A percentile compares a stretch with the other conserved stretches of the same genome.
Evolutionary conservation across 2,113 vertebrate genomes (phyloP).

Genomic region (Nymphicus hollandicus): DNA sequence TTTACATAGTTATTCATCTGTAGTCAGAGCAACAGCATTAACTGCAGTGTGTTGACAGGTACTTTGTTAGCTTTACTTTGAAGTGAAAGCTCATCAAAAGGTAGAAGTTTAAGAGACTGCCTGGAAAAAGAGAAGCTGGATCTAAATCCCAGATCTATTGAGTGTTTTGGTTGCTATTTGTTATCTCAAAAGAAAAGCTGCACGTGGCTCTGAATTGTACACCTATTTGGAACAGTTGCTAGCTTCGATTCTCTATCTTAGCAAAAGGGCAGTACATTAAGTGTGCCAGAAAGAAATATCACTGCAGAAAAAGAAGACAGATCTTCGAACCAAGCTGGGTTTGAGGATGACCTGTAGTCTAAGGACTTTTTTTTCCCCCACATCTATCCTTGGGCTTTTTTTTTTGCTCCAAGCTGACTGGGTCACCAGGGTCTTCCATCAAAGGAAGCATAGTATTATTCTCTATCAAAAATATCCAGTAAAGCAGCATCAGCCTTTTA

Average conservation of each 20-base stretch:
- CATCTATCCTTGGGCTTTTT: not conserved
- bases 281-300: not conserved
- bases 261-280: not conserved
- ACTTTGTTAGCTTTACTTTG: constrained; percentile 43
- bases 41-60: not conserved
- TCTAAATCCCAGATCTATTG: not conserved
- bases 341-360: not conserved
- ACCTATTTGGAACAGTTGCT: not conserved
- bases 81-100: constrained; percentile 37
- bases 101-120: not conserved
- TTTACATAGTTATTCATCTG: not conserved
- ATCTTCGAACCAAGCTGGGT: not conserved
- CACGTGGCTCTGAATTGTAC: not conserved
- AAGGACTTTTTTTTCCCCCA: not conserved
- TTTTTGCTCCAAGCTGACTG: not conserved
- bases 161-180: not conserved
- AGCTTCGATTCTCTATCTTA: not conserved
- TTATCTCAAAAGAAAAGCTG: not conserved
- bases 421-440: not conserved
- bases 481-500: not conserved
- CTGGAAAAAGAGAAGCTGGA: not conserved
- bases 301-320: not conserved
- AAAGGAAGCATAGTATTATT: not conserved
- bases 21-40: not conserved
- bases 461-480: not conserved